phyloP scores from a whole-genome alignment of 2,797 vertebrate genomes.

The Artibeus lituratus region DNA sequence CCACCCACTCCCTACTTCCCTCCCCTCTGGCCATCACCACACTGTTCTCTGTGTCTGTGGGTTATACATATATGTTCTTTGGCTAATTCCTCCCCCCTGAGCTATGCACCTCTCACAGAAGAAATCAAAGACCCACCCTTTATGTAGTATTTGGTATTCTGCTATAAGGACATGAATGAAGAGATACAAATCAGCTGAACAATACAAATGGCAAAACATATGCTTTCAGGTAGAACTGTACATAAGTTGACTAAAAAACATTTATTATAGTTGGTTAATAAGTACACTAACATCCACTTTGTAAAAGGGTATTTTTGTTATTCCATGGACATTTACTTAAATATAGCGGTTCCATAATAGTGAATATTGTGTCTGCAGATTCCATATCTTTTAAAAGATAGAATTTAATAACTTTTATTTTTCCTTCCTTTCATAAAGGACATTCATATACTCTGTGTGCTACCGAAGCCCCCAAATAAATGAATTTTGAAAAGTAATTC shows the following conservation, averaged over 20 bases:
- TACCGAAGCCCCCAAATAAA: neutral
- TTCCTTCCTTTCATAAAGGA: neutral
- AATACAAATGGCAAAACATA: neutral
- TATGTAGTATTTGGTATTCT: neutral
- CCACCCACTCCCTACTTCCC: too few relatives aligned
- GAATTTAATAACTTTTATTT: constrained; percentile 2
- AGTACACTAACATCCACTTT: neutral
- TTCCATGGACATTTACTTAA: neutral
- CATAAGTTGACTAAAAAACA: neutral
- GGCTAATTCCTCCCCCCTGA: neutral
- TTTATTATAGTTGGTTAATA: neutral
- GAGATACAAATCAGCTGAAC: neutral
- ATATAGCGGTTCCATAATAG: neutral
- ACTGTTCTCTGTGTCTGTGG: too few relatives aligned
- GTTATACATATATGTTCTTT: too few relatives aligned
- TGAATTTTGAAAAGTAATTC: constrained; percentile 46
- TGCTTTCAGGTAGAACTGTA: neutral
- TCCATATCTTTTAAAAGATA: constrained; percentile 9
- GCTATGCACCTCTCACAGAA: neutral
- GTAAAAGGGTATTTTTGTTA: neutral
- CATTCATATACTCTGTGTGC: neutral
- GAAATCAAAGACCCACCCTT: neutral
- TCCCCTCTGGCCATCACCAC: too few relatives aligned
- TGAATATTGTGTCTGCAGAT: constrained; percentile 21
- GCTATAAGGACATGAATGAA: neutral